These are phyloP conservation scores for Castor canadensis DNA, from an alignment of 2,113 vertebrate species.

Conservation along the genomic window DNA sequence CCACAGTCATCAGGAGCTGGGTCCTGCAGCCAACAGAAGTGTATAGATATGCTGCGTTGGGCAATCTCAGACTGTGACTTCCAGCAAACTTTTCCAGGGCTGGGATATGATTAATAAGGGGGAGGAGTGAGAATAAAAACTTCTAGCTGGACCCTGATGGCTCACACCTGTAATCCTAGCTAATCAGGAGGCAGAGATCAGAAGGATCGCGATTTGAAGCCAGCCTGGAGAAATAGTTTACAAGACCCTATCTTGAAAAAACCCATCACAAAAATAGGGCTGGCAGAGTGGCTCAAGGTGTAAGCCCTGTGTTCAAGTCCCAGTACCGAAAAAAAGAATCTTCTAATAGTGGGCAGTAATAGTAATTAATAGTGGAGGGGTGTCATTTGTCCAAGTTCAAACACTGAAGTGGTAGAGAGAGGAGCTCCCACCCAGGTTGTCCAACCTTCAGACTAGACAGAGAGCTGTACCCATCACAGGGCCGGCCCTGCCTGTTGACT, in stretches of 20 bases:
- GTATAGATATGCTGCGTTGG: neutral
- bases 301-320: too few relatives aligned
- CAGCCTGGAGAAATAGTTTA: too few relatives aligned
- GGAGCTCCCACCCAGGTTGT: neutral
- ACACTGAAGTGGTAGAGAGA: neutral
- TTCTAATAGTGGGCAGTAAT: neutral
- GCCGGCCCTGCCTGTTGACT: neutral
- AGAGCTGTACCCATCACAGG: neutral
- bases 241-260: too few relatives aligned
- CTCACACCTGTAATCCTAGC: too few relatives aligned
- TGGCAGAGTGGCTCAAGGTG: too few relatives aligned
- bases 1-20: accelerated
- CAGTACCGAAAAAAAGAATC: too few relatives aligned
- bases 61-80: neutral
- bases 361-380: neutral
- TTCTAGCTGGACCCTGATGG: too few relatives aligned
- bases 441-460: neutral
- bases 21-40: neutral
- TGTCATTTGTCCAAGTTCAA: neutral
- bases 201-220: too few relatives aligned
- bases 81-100: neutral
- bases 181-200: too few relatives aligned
- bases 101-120: neutral
- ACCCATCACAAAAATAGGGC: too few relatives aligned
- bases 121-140: neutral